Evolutionary conservation across 1,140 invertebrate species (phyloP).

Genomic region (Drosophila simulans): DNA sequence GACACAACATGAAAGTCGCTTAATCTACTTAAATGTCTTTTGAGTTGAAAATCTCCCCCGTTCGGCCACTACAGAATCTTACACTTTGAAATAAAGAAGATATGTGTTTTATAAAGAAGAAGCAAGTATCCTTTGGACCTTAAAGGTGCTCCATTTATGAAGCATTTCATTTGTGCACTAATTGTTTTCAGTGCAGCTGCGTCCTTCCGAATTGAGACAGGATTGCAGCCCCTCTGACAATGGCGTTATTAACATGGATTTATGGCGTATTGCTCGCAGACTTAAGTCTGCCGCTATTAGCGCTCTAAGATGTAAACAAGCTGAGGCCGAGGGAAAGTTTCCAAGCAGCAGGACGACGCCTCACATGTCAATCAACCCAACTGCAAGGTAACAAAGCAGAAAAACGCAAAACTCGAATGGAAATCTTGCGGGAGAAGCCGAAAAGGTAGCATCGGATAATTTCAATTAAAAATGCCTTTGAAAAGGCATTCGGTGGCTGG

Average conservation of each 20-base stretch:
- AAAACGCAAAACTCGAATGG: slow-evolving; percentile 61
- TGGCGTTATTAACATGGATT: slow-evolving; percentile 77
- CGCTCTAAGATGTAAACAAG: slow-evolving; percentile 71
- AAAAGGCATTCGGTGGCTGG: slow-evolving; percentile 62
- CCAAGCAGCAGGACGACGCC: slow-evolving; percentile 5
- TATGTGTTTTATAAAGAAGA: not conserved
- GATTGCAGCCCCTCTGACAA: slow-evolving; percentile 9
- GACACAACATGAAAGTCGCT: slow-evolving; percentile 77
- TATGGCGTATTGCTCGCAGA: slow-evolving; percentile 74
- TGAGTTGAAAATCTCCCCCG: slow-evolving; percentile 56
- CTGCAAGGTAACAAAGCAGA: slow-evolving; percentile 62
- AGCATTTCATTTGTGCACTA: too few species aligned
- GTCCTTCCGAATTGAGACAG: slow-evolving; percentile 33
- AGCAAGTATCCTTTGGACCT: too few species aligned
- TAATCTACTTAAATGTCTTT: slow-evolving; percentile 84
- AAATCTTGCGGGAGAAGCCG: slow-evolving; percentile 5
- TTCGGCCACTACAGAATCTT: not conserved
- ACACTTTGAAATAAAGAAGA: slow-evolving; percentile 5
- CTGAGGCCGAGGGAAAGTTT: slow-evolving; percentile 10
- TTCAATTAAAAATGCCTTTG: slow-evolving; percentile 82
- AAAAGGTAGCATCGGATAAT: slow-evolving; percentile 75
- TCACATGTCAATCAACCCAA: slow-evolving; percentile 46
- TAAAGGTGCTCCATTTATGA: too few species aligned
- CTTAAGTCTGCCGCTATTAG: slow-evolving; percentile 69
- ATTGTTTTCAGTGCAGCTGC: slow-evolving; percentile 12